Conservation (phyloP, 2,888 invertebrate genomes). For the Noctua fimbriata region DNA sequence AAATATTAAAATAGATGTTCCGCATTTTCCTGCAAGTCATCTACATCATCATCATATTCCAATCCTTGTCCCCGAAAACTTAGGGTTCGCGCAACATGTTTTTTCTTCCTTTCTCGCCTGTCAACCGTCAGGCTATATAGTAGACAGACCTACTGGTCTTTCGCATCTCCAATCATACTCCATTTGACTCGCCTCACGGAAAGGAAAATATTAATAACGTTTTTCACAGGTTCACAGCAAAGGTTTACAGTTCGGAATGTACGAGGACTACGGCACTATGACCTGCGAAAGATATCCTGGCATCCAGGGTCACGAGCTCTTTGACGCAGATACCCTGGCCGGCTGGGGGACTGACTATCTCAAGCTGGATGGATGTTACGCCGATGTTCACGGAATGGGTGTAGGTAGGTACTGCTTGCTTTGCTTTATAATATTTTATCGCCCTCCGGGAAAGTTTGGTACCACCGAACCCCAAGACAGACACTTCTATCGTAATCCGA, state of each 20-base stretch:
- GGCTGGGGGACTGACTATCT: constrained; percentile 95
- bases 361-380: constrained; percentile 95
- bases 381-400: constrained; percentile 76
- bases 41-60: not conserved
- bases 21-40: not conserved
- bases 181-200: not conserved
- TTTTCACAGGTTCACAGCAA: constrained; percentile 91
- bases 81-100: not conserved
- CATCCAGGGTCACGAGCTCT: constrained; percentile 91
- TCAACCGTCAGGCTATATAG: no score
- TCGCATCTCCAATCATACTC: not conserved
- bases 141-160: no score
- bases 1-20: constrained; percentile 69
- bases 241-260: constrained; percentile 95
- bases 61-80: not conserved
- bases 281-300: constrained; percentile 96
- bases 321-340: constrained; percentile 93
- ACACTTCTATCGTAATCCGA: not conserved
- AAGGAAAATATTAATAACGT: not conserved
- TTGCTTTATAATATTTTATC: not conserved
- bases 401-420: constrained; percentile 29
- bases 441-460: not conserved
- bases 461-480: not conserved
- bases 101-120: not conserved
- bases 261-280: constrained; percentile 94